Percentiles rank a stretch among this genome's conserved stretches.
Conservation (phyloP, 2,888 invertebrate genomes). For the Sepiola atlantica region DNA sequence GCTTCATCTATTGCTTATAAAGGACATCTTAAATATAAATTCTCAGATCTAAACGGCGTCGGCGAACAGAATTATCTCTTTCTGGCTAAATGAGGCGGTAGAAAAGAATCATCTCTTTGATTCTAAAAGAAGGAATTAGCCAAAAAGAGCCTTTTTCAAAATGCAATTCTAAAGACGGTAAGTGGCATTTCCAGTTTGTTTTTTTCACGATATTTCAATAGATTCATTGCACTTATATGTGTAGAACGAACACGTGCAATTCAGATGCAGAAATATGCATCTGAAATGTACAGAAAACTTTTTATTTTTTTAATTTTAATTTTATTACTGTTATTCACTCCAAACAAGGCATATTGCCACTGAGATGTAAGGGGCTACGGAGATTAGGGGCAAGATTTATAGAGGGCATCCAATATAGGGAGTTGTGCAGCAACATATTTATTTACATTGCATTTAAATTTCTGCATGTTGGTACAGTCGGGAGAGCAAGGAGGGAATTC, state of each 20-base stretch:
- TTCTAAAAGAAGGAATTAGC: not conserved
- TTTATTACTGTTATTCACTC: too few species aligned
- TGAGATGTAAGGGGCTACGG: too few species aligned
- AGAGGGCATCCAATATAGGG: too few species aligned
- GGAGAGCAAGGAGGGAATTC: too few species aligned
- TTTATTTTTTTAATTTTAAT: too few species aligned
- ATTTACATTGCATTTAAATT: too few species aligned
- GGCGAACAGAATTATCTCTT: not conserved
- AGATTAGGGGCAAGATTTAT: too few species aligned
- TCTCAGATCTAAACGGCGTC: not conserved
- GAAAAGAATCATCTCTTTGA: constrained; percentile 32
- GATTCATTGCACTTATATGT: not conserved
- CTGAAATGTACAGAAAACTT: too few species aligned
- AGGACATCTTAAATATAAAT: constrained; percentile 32
- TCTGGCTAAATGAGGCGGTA: not conserved
- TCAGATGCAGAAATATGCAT: not conserved
- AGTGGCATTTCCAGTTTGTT: constrained; percentile 7
- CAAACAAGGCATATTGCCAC: too few species aligned
- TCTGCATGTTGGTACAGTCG: too few species aligned
- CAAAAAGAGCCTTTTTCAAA: not conserved
- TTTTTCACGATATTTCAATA: not conserved
- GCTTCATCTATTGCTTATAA: not conserved
- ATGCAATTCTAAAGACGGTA: not conserved
- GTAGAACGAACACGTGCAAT: not conserved
- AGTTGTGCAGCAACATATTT: too few species aligned